A percentile compares a stretch with the other conserved stretches of the same genome.
Conservation (phyloP, 2,113 vertebrate genomes). For the Ammodytes marinus region DNA sequence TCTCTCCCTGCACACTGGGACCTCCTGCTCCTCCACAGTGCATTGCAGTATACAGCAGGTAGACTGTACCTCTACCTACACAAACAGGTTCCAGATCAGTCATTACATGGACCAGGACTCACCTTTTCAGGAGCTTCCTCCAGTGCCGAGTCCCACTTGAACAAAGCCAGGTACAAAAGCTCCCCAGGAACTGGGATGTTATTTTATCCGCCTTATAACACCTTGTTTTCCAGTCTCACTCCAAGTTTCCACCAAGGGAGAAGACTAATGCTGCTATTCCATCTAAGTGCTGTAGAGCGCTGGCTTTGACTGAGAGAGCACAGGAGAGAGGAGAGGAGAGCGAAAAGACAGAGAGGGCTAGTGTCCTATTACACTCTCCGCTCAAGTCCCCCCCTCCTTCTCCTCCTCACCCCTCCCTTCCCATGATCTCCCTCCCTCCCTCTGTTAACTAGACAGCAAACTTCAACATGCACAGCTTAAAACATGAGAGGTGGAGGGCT, state of each 20-base stretch:
- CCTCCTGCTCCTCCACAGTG: not conserved
- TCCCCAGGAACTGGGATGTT: not conserved
- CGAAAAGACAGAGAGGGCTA: slow-evolving; percentile 77
- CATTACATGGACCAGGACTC: slow-evolving; percentile 41
- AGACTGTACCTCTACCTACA: slow-evolving; percentile 16
- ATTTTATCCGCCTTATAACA: slow-evolving; percentile 2
- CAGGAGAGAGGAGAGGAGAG: slow-evolving; percentile 64
- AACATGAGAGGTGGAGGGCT: slow-evolving; percentile 44
- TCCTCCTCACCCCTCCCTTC: slow-evolving; percentile 41
- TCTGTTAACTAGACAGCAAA: slow-evolving; percentile 70
- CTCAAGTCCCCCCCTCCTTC: slow-evolving; percentile 53
- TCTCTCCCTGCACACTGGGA: slow-evolving; percentile 41
- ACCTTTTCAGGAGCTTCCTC: slow-evolving; percentile 60
- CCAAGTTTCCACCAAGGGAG: slow-evolving; percentile 42
- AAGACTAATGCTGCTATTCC: slow-evolving; percentile 73
- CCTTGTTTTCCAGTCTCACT: slow-evolving; percentile 37
- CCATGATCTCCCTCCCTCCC: slow-evolving; percentile 38
- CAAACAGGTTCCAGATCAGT: slow-evolving; percentile 8
- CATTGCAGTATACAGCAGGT: slow-evolving; percentile 34
- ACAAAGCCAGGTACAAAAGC: slow-evolving; percentile 27
- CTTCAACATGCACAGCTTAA: slow-evolving; percentile 51
- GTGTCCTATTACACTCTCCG: slow-evolving; percentile 85
- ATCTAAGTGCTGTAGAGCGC: slow-evolving; percentile 69
- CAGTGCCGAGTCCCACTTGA: slow-evolving; percentile 15
- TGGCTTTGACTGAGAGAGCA: slow-evolving; percentile 70